phyloP scores from a whole-genome alignment of 30 jellyfish, hydroid and myxozoan species.

The Nemopilema nomurai region DNA sequence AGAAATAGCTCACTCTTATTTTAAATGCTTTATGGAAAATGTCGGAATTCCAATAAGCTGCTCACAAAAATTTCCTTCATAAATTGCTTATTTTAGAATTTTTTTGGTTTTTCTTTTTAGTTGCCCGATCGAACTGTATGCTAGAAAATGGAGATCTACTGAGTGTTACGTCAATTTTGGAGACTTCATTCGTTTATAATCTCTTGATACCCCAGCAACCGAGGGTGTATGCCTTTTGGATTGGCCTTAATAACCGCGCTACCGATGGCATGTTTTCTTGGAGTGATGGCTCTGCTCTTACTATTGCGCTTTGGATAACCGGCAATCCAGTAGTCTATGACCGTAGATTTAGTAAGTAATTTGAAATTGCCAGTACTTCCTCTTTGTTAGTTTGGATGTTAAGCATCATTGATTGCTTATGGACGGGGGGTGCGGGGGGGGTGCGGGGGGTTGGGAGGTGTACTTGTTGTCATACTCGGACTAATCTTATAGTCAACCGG shows the following conservation, averaged over 20 bases:
- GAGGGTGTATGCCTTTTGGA: slow-evolving; percentile 66
- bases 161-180: slow-evolving; percentile 69
- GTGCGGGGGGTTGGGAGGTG: no score
- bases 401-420: background rate
- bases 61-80: no score
- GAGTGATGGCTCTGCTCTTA: slow-evolving; percentile 88
- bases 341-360: background rate
- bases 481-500: no score
- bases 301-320: slow-evolving; percentile 67
- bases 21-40: no score
- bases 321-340: slow-evolving; percentile 47
- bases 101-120: slow-evolving; percentile 29
- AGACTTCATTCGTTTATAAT: slow-evolving; percentile 28
- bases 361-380: background rate
- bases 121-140: slow-evolving; percentile 87
- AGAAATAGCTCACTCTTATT: no score
- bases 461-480: no score
- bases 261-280: slow-evolving; percentile 42
- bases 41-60: no score
- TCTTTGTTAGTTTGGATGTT: background rate
- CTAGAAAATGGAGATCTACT: slow-evolving; percentile 79
- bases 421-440: no score
- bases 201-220: slow-evolving; percentile 12
- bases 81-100: background rate
- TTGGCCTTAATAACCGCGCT: slow-evolving; percentile 87